These are phyloP conservation scores for Seladonia tumulorum DNA, from an alignment of 2,888 invertebrate genomes.

Conservation along the genomic window DNA sequence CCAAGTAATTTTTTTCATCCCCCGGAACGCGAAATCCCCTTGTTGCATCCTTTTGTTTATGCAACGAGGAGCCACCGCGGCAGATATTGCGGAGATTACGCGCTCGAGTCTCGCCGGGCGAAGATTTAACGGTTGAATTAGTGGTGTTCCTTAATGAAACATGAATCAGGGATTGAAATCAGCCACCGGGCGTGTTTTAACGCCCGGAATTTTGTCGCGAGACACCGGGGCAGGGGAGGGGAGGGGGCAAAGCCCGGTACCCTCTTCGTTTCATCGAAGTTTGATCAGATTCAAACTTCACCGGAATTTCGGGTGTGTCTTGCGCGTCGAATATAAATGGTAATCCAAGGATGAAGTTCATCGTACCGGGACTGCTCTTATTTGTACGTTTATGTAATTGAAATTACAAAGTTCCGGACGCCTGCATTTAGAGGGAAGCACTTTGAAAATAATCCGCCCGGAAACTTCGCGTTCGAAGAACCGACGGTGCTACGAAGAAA, in stretches of 20 bases:
- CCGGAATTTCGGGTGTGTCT: neutral
- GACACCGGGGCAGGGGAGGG: neutral
- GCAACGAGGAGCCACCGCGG: constrained; percentile 22
- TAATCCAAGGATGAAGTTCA: constrained; percentile 18
- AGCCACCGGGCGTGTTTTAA: neutral
- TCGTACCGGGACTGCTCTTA: constrained; percentile 23
- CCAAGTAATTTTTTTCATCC: constrained; percentile 39
- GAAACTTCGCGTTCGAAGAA: neutral
- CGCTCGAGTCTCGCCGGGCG: constrained; percentile 22
- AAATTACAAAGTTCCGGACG: neutral
- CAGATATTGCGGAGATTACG: constrained; percentile 44
- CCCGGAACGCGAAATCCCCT: constrained; percentile 35
- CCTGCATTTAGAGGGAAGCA: neutral
- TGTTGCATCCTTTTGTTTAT: constrained; percentile 39
- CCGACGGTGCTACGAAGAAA: neutral
- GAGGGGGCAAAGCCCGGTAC: neutral
- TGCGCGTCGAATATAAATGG: constrained; percentile 8
- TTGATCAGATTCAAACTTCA: neutral
- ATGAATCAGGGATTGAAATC: constrained; percentile 21
- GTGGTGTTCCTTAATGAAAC: constrained; percentile 25
- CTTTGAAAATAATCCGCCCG: constrained; percentile 9
- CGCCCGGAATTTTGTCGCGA: neutral
- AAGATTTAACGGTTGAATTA: constrained; percentile 73
- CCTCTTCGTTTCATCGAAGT: neutral
- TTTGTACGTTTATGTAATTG: constrained; percentile 10